These are phyloP conservation scores for Delia radicum DNA, from an alignment of 1,140 invertebrate genomes.

Conservation along the genomic window DNA sequence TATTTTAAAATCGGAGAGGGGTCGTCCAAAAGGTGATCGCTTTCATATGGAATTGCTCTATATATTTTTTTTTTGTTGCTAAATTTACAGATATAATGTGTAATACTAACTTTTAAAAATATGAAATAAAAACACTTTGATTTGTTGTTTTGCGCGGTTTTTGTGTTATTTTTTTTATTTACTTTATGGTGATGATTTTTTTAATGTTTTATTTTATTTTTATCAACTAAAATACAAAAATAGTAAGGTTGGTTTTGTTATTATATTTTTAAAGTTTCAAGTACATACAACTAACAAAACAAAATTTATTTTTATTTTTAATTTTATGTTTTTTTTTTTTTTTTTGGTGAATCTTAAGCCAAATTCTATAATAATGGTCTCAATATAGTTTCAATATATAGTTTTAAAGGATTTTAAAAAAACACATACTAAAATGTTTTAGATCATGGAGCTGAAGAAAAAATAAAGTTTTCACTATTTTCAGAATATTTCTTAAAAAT, in stretches of 20 bases:
- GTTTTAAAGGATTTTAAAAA: neutral
- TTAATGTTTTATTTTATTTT: slow-evolving; percentile 3
- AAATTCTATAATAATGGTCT: slow-evolving; percentile 1
- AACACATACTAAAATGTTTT: no score
- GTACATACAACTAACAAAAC: slow-evolving; percentile 10
- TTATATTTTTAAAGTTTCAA: slow-evolving; percentile 10
- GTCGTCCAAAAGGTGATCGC: no score
- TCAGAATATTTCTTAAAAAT: no score
- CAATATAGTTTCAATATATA: neutral
- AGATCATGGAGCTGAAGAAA: no score
- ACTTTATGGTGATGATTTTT: slow-evolving; percentile 2
- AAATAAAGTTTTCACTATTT: no score
- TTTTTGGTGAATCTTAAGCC: neutral
- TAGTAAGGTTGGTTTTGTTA: slow-evolving; percentile 11
- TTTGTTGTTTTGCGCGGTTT: slow-evolving; percentile 6
- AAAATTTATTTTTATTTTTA: neutral
- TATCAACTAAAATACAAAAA: slow-evolving; percentile 24
- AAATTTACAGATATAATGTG: no score
- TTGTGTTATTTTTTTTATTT: slow-evolving; percentile 6
- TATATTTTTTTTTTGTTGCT: no score
- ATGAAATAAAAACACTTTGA: neutral
- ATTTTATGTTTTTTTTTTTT: slow-evolving; percentile 7
- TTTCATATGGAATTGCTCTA: no score
- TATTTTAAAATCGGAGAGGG: no score
- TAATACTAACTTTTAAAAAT: no score